phyloP scores from a whole-genome alignment of 2,797 vertebrate species.

The Poeciliopsis infans region DNA sequence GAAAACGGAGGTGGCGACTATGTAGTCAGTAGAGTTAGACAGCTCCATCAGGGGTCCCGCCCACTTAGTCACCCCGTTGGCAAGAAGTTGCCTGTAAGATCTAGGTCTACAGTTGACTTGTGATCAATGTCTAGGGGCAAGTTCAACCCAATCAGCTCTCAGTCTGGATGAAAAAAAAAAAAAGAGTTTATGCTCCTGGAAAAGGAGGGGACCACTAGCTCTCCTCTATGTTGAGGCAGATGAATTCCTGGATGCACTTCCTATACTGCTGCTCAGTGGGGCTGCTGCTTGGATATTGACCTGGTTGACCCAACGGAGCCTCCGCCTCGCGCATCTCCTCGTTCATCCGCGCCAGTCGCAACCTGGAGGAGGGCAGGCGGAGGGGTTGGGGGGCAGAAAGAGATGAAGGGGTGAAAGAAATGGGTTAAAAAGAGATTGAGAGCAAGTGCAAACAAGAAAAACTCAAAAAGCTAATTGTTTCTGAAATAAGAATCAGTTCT shows the following conservation, averaged over 20 bases:
- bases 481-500: not conserved
- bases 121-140: conserved; percentile 63
- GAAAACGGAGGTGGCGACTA: conserved; percentile 46
- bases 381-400: not conserved
- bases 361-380: conserved; percentile 68
- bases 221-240: conserved; percentile 97
- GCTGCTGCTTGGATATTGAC: conserved; percentile 92
- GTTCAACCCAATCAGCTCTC: conserved; percentile 38
- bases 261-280: conserved; percentile 98
- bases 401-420: not conserved
- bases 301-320: conserved; percentile 89
- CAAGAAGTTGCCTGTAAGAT: conserved; percentile 49
- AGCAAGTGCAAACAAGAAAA: not conserved
- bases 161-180: conserved; percentile 22
- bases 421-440: not conserved
- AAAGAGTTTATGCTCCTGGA: conserved; percentile 22
- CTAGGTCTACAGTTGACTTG: conserved; percentile 36
- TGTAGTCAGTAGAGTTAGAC: conserved; percentile 67
- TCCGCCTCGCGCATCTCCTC: conserved; percentile 98
- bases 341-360: conserved; percentile 96
- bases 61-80: conserved; percentile 7
- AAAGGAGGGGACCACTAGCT: conserved; percentile 81
- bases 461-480: not conserved
- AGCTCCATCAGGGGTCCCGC: conserved; percentile 61
- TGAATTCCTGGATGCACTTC: conserved; percentile 99